Evolutionary conservation across 2,888 invertebrate species (phyloP).

Genomic region (Automeris io): DNA sequence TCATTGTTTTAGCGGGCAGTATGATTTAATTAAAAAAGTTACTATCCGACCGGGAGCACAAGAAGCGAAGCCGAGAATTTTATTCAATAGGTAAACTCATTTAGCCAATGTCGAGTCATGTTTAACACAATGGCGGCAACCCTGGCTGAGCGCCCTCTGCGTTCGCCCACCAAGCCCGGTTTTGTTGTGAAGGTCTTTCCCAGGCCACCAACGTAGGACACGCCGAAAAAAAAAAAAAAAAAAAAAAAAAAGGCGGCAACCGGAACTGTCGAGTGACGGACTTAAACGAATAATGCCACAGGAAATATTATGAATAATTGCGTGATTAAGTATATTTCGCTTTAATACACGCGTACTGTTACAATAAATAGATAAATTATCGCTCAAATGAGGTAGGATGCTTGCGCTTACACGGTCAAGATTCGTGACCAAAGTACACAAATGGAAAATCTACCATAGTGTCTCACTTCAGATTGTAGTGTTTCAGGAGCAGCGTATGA

Average conservation of each 20-base stretch:
- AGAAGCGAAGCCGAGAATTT: constrained; percentile 20
- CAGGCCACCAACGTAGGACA: too few relatives aligned
- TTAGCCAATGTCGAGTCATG: constrained; percentile 33
- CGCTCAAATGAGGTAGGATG: too few relatives aligned
- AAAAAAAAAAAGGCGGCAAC: constrained; percentile 31
- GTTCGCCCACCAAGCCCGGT: too few relatives aligned
- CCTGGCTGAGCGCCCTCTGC: too few relatives aligned
- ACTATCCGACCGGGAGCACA: constrained; percentile 13
- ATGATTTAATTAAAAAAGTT: constrained; percentile 29
- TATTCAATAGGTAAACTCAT: neutral
- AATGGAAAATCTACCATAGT: too few relatives aligned
- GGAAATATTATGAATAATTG: constrained; percentile 33
- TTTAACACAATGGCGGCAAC: constrained; percentile 34
- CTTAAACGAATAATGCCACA: constrained; percentile 51
- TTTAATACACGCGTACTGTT: constrained; percentile 14
- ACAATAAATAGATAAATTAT: too few relatives aligned
- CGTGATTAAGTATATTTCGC: constrained; percentile 32
- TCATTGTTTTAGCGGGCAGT: constrained; percentile 10
- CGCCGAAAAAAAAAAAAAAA: too few relatives aligned
- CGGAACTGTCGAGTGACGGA: constrained; percentile 20
- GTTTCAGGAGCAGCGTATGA: too few relatives aligned
- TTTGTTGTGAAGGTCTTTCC: too few relatives aligned
- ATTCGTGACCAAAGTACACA: too few relatives aligned
- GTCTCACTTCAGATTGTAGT: too few relatives aligned
- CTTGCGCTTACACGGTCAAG: too few relatives aligned